A percentile compares a stretch with the other conserved stretches of the same genome.
These are phyloP conservation scores for Gadus macrocephalus DNA, from an alignment of 2,113 vertebrate species.

Conservation along the genomic window DNA sequence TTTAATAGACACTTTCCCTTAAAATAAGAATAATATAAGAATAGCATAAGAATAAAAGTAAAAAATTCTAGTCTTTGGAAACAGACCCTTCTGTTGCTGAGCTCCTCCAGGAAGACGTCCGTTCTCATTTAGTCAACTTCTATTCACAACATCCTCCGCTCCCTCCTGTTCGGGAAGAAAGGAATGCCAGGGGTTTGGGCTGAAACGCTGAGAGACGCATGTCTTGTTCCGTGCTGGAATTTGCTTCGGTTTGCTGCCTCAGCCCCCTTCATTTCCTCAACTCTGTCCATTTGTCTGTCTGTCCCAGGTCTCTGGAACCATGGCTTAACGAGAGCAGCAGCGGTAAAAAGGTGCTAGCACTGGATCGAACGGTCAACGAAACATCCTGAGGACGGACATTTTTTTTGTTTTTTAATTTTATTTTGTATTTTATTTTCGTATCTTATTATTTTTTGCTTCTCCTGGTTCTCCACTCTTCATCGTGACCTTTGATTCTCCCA, in stretches of 20 bases:
- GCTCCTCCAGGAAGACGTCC: too few species aligned
- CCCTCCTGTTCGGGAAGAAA: too few species aligned
- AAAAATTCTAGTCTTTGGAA: too few species aligned
- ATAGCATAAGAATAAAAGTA: too few species aligned
- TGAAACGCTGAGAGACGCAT: too few species aligned
- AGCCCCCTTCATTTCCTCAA: background rate
- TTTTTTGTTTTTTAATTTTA: background rate
- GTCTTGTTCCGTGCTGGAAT: background rate
- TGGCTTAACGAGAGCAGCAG: conserved; percentile 35
- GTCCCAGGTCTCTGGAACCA: conserved; percentile 55
- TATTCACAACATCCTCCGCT: too few species aligned
- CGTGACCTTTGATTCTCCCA: conserved; percentile 31
- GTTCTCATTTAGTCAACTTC: too few species aligned
- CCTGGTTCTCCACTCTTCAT: background rate
- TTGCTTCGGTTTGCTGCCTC: background rate
- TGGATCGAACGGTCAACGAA: conserved; percentile 64
- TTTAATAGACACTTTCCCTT: too few species aligned
- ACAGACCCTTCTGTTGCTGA: too few species aligned
- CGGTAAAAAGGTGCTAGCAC: conserved; percentile 57
- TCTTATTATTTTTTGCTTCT: too few species aligned
- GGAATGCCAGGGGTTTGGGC: too few species aligned
- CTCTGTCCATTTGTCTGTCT: background rate
- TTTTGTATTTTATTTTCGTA: background rate
- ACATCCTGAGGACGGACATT: conserved; percentile 55
- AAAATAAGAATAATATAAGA: too few species aligned